phyloP scores from a whole-genome alignment of 2,113 vertebrate genomes.

The Cavia porcellus region DNA sequence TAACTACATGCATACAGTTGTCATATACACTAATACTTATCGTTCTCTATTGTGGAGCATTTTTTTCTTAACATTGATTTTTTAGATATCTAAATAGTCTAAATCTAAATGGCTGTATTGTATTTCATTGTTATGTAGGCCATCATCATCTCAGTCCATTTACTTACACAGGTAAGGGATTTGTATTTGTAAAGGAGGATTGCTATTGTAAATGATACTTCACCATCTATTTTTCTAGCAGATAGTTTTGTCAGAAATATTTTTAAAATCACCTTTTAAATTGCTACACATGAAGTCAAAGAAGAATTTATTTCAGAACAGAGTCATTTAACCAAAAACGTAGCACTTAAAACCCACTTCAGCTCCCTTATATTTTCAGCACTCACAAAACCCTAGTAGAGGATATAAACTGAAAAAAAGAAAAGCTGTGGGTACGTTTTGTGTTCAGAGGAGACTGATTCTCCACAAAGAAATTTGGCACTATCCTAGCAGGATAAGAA shows the following conservation, averaged over 20 bases:
- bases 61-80: background rate
- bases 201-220: background rate
- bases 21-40: slow-evolving; percentile 12
- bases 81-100: slow-evolving; percentile 49
- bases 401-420: background rate
- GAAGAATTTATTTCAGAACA: slow-evolving; percentile 26
- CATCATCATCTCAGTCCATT: background rate
- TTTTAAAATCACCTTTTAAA: slow-evolving; percentile 34
- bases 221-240: background rate
- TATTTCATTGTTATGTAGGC: background rate
- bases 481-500: background rate
- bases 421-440: background rate
- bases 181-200: background rate
- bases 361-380: background rate
- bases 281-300: background rate
- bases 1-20: background rate
- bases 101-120: background rate
- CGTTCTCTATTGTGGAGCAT: background rate
- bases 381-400: background rate
- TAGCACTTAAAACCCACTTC: background rate
- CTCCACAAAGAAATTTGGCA: background rate
- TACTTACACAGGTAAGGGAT: background rate
- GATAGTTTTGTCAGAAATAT: background rate
- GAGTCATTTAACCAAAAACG: slow-evolving; percentile 1
- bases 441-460: background rate